Base-by-base conservation (phyloP, 2,888 invertebrate genomes). In the Abrostola tripartita region DNA sequence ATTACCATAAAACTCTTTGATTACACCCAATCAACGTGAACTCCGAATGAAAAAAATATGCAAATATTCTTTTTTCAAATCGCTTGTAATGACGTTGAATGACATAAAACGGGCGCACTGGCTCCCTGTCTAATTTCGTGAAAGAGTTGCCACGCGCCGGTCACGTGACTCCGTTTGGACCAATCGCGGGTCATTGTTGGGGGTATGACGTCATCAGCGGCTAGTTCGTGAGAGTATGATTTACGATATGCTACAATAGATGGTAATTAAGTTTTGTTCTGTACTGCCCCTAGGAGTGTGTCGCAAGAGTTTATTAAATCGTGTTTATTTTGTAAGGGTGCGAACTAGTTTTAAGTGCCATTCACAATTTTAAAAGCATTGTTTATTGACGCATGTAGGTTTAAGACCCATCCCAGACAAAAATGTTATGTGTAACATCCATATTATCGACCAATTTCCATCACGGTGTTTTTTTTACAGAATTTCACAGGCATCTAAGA, bases 171-270 rank as follows among this genome's bases (percentile, higher is more conserved):
- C 61, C 74, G 74, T 70, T 78, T 78, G 66, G 70, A 70, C 78
- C 78, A 76, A 72, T 78, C 55, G 66, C 58, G 54, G 69, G 41
- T 37, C 62, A 61, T 72, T 78, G 69, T 76, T 76, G 60, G 68
- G 24, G 12, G 24, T 37, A 49, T 78, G 78, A 78, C 78, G 78
- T 78, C 78, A 78, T 64, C 73, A 60, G 35, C 53, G 71, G 69
- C 69, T 71, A 74, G 74, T 74, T 63, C 74, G 78, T 76, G 78
- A 74, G 78, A 78, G 67, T 56, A 78, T 74, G 76, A 78, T 78
- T 78, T 76, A 78, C 74, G 74, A 78, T 74, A 65, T 38, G 37
- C 60, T 68, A 78, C 78, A 76, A 78, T 74, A 63, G 74, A 60
- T 66, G 78, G 69, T 71, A 78, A 78, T 78, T 78, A 69, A 65